Evolutionary conservation across 2,797 vertebrate genomes (phyloP).

Genomic region (Benthosema pterotum): DNA sequence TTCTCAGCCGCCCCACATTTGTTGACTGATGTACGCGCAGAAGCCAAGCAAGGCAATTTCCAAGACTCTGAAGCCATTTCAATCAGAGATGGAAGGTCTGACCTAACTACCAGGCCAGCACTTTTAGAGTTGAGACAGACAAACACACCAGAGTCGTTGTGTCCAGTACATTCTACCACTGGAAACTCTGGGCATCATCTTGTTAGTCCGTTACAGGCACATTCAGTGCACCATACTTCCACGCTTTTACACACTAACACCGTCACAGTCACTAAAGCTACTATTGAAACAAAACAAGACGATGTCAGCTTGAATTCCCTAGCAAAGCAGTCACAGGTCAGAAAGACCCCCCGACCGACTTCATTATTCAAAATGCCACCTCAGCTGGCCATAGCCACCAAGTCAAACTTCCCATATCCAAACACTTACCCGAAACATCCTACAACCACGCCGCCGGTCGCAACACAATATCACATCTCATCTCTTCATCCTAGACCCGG

Average conservation of each 20-base stretch:
- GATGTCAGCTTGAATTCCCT: neutral
- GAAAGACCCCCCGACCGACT: conserved; percentile 27
- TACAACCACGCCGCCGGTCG: conserved; percentile 19
- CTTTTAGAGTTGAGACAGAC: conserved; percentile 29
- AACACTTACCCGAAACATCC: conserved; percentile 37
- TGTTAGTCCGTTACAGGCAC: conserved; percentile 27
- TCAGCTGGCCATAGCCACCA: conserved; percentile 61
- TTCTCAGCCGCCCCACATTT: conserved; percentile 21
- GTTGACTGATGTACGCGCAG: conserved; percentile 40
- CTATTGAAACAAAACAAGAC: conserved; percentile 54
- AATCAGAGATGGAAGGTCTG: conserved; percentile 37
- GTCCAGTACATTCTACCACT: conserved; percentile 59
- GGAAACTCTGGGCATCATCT: conserved; percentile 30
- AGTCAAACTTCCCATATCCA: conserved; percentile 50
- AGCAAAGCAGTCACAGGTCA: neutral
- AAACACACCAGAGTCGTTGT: conserved; percentile 58
- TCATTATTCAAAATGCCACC: conserved; percentile 53
- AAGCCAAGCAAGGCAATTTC: conserved; percentile 15
- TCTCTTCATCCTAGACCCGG: conserved; percentile 46
- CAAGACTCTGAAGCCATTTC: conserved; percentile 27
- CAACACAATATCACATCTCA: conserved; percentile 23
- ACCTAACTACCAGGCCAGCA: conserved; percentile 35
- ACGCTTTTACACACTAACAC: conserved; percentile 47
- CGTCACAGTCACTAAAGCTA: conserved; percentile 62
- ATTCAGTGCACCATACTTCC: conserved; percentile 13